Evolutionary conservation across 1,140 invertebrate species (phyloP).

Genomic region (Zaprionus inermis): DNA sequence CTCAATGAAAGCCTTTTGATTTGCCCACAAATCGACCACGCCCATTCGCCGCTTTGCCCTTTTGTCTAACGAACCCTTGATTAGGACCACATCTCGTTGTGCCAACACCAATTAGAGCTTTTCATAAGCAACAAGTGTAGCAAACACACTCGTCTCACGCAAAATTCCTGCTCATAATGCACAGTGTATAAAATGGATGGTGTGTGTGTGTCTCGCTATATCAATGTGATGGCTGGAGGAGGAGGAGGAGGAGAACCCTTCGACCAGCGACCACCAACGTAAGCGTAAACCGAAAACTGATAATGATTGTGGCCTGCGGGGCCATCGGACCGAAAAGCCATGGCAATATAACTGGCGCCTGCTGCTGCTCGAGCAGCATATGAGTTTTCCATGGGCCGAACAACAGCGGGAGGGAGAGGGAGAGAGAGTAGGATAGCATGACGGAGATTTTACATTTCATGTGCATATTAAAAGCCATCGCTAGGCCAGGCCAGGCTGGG

Average conservation of each 20-base stretch:
- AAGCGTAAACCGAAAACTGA: conserved; percentile 72
- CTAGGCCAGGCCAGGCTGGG: conserved; percentile 5
- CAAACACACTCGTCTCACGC: background rate
- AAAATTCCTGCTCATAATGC: conserved; percentile 21
- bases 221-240: conserved; percentile 53
- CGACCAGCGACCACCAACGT: conserved; percentile 46
- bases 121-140: conserved; percentile 38
- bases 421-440: background rate
- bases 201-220: conserved; percentile 19
- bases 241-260: conserved; percentile 48
- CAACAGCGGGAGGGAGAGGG: background rate
- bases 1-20: background rate
- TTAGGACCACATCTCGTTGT: conserved; percentile 48
- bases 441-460: conserved; percentile 48
- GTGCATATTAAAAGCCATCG: conserved; percentile 54
- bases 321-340: conserved; percentile 50
- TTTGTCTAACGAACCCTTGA: conserved; percentile 47
- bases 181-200: conserved; percentile 16
- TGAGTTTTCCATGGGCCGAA: conserved; percentile 20
- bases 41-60: background rate
- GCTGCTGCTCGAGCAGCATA: conserved; percentile 39
- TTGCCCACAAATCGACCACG: background rate
- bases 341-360: conserved; percentile 77
- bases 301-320: conserved; percentile 79
- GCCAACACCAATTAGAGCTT: conserved; percentile 54